Evolutionary conservation across 1,140 invertebrate species (phyloP).

Genomic region (Drosophila varians): DNA sequence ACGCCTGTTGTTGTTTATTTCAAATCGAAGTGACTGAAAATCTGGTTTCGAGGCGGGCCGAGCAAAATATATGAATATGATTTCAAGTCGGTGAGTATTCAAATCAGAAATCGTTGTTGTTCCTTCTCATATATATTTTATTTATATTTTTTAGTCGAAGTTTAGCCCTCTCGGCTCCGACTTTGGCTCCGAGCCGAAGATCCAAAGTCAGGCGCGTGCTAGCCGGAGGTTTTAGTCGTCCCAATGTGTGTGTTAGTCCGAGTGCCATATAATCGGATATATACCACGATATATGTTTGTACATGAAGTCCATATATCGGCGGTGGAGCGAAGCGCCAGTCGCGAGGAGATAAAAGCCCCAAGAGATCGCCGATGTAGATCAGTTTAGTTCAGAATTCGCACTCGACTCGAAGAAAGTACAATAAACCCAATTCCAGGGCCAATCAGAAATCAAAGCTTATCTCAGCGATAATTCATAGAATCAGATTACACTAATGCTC

Average conservation of each 20-base stretch:
- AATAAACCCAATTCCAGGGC: neutral
- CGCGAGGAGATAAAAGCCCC: slow-evolving; percentile 71
- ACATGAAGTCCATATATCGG: slow-evolving; percentile 39
- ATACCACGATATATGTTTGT: neutral
- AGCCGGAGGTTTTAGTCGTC: slow-evolving; percentile 1
- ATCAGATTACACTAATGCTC: slow-evolving; percentile 55
- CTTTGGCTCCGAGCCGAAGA: slow-evolving; percentile 16
- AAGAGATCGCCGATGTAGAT: slow-evolving; percentile 70
- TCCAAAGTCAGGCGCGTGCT: slow-evolving; percentile 52
- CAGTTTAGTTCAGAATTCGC: slow-evolving; percentile 76
- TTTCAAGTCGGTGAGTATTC: slow-evolving; percentile 40
- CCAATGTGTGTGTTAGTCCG: slow-evolving; percentile 7
- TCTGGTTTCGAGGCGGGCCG: slow-evolving; percentile 54
- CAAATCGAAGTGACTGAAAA: slow-evolving; percentile 44
- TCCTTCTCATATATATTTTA: slow-evolving; percentile 5
- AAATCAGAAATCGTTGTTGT: slow-evolving; percentile 51
- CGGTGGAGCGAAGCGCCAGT: slow-evolving; percentile 29
- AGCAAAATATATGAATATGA: slow-evolving; percentile 47
- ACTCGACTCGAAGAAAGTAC: slow-evolving; percentile 22
- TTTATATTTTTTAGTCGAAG: neutral
- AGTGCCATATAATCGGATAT: slow-evolving; percentile 23
- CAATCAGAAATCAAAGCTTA: neutral
- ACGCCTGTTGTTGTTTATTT: slow-evolving; percentile 64
- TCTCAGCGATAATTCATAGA: neutral
- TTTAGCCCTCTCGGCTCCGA: slow-evolving; percentile 30